Percentiles rank a stretch among this genome's conserved stretches.
Conservation (phyloP, 2,888 invertebrate species). For the Euzophera pinguis region DNA sequence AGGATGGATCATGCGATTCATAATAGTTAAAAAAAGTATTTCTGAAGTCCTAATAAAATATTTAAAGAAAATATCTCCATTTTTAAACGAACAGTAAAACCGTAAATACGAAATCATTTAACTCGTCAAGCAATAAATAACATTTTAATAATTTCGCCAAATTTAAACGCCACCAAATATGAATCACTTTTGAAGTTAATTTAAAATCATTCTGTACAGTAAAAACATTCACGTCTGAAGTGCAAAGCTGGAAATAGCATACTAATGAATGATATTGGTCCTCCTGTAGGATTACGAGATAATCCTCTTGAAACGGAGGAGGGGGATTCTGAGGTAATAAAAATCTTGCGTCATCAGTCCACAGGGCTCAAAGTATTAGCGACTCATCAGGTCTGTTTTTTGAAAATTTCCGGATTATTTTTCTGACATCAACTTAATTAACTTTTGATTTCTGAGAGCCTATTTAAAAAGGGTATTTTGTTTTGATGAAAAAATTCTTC, state of each 20-base stretch:
- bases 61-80: too few relatives aligned
- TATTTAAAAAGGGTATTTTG: background rate
- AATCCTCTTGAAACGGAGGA: conserved; percentile 69
- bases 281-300: conserved; percentile 73
- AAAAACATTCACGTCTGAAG: conserved; percentile 46
- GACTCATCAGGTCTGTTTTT: conserved; percentile 50
- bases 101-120: too few relatives aligned
- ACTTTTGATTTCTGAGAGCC: conserved; percentile 21
- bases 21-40: too few relatives aligned
- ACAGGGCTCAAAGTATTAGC: conserved; percentile 50
- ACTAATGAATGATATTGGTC: conserved; percentile 74
- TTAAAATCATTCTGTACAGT: conserved; percentile 52
- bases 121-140: too few relatives aligned
- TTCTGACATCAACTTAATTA: conserved; percentile 34
- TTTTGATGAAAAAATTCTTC: background rate
- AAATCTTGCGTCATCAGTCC: conserved; percentile 67
- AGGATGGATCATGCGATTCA: too few relatives aligned
- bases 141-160: background rate
- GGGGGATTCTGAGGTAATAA: conserved; percentile 53
- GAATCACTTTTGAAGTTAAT: conserved; percentile 37
- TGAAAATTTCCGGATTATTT: conserved; percentile 39
- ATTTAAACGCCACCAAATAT: background rate
- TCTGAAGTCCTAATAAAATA: too few relatives aligned
- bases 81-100: too few relatives aligned
- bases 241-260: conserved; percentile 69